Percentiles rank a stretch among this genome's conserved stretches.
These are phyloP conservation scores for Tanytarsus gracilentus DNA, from an alignment of 2,888 invertebrate species.

Conservation along the genomic window DNA sequence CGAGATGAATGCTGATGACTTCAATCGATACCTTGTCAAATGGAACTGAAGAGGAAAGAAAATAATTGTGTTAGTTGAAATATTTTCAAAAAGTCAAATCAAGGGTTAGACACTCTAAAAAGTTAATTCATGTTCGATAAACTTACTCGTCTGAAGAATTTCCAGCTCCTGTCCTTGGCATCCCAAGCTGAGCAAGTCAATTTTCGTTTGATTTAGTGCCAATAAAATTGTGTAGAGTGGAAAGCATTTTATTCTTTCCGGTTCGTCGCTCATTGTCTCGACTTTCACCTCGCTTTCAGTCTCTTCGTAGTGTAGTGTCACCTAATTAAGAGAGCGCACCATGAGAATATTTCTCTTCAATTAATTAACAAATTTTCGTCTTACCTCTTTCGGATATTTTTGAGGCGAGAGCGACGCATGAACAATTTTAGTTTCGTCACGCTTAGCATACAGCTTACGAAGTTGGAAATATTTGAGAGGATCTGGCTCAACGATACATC, in stretches of 20 bases:
- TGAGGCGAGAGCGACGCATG: slow-evolving; percentile 75
- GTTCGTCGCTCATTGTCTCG: slow-evolving; percentile 47
- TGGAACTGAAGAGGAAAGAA: slow-evolving; percentile 6
- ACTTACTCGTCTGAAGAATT: slow-evolving; percentile 25
- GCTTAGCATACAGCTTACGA: slow-evolving; percentile 48
- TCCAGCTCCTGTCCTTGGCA: slow-evolving; percentile 41
- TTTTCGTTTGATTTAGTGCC: slow-evolving; percentile 60
- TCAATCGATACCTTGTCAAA: slow-evolving; percentile 14
- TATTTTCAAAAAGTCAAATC: not conserved
- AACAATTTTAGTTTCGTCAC: slow-evolving; percentile 53
- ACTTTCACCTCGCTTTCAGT: slow-evolving; percentile 47
- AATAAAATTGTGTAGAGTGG: slow-evolving; percentile 72
- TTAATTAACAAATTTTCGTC: slow-evolving; percentile 27
- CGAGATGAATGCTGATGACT: slow-evolving; percentile 25
- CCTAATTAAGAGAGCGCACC: slow-evolving; percentile 36
- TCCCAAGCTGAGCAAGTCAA: slow-evolving; percentile 60
- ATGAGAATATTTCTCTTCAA: not conserved
- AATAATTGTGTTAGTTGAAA: not conserved
- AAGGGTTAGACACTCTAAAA: not conserved
- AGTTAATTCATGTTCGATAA: not conserved
- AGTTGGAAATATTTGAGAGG: slow-evolving; percentile 64
- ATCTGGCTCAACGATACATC: slow-evolving; percentile 66
- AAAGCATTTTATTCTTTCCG: slow-evolving; percentile 71
- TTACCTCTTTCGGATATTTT: slow-evolving; percentile 65
- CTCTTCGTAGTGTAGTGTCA: slow-evolving; percentile 45